phyloP scores from a whole-genome alignment of 2,888 invertebrate genomes.

The Drosophila macrothrix region DNA sequence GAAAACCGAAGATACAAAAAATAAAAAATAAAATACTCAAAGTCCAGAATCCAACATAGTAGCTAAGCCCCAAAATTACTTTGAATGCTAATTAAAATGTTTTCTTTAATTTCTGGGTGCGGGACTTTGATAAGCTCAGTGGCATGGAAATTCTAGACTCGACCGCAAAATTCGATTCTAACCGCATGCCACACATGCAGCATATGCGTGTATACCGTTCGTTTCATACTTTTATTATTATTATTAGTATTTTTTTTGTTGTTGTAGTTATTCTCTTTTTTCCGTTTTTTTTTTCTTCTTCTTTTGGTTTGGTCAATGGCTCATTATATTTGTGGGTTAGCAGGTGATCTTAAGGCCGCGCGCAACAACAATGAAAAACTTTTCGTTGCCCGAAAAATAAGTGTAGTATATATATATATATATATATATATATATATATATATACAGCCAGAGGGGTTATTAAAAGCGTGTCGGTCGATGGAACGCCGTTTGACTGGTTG shows the following conservation, averaged over 20 bases:
- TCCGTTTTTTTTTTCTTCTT: conserved; percentile 12
- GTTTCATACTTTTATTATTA: conserved; percentile 21
- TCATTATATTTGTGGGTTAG: conserved; percentile 82
- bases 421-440: too few relatives aligned
- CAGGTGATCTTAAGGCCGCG: conserved; percentile 67
- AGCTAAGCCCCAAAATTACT: conserved; percentile 57
- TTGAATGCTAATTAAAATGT: conserved; percentile 74
- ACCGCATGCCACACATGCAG: conserved; percentile 68
- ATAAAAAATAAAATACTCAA: conserved; percentile 1
- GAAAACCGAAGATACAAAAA: conserved; percentile 29
- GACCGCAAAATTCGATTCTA: conserved; percentile 57
- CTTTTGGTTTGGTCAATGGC: conserved; percentile 63
- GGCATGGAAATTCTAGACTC: conserved; percentile 61
- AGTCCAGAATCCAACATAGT: conserved; percentile 10
- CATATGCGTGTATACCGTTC: conserved; percentile 60
- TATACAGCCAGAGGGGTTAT: conserved; percentile 54
- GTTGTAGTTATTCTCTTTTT: conserved; percentile 22
- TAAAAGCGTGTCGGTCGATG: conserved; percentile 75
- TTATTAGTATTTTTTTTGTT: conserved; percentile 9
- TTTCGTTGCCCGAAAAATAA: conserved; percentile 46
- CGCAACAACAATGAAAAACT: conserved; percentile 51
- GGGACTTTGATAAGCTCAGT: conserved; percentile 60
- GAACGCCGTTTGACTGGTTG: conserved; percentile 43
- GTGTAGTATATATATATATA: not conserved
- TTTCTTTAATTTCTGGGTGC: conserved; percentile 22